Evolutionary conservation across 2,888 invertebrate species (phyloP), one percentile per base, ranked within the genome.

Genomic region (Dicyrtoma fusca): DNA sequence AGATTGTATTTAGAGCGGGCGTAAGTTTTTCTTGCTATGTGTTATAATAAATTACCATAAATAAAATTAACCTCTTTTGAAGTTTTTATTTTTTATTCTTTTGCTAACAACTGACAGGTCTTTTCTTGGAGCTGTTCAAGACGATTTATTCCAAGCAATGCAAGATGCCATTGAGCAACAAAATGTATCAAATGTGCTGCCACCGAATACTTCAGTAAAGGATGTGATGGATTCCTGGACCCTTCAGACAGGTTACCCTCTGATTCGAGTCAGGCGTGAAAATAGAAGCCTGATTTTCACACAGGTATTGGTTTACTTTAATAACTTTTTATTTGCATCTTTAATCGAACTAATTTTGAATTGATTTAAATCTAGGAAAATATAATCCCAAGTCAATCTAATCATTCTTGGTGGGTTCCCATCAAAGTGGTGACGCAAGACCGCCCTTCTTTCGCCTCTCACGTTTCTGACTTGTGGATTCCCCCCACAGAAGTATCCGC

Each of bases 211-310:
- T 1, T 53, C 74, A 1, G 51, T 77, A 1, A 76, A 76, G 62
- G 59, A 69, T n/a, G 71, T 78, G 11, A 75, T 78, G 76, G 76
- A 78, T 47, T 70, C 75, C 6, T 78, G 76, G 76, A 77, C 78
- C 1, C 62, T 65, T 11, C 69, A 74, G 34, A 62, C 76, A 1
- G 76, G 78, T 0, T 77, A 47, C 68, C 78, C 78, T 6, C 10
- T 78, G 6, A n/a, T 78, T 17, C 59, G 74, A 6, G 76, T 78
- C 1, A 13, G 23, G 11, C 13, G 57, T 14, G 42, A 26, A n/a
- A 45, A 23, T n/a, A 44, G 57, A 14, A 26, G 17, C 11, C 25
- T 69, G 5, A 4, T 69, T 6, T 34, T 69, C 6, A 42, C 69
- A 6, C 69, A 69, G 69, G 69, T 69, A n/a, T n/a, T n/a, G n/a